Evolutionary conservation across 2,113 vertebrate genomes (phyloP), one percentile per base, ranked within the genome.

Genomic region (Acanthochromis polyacanthus): DNA sequence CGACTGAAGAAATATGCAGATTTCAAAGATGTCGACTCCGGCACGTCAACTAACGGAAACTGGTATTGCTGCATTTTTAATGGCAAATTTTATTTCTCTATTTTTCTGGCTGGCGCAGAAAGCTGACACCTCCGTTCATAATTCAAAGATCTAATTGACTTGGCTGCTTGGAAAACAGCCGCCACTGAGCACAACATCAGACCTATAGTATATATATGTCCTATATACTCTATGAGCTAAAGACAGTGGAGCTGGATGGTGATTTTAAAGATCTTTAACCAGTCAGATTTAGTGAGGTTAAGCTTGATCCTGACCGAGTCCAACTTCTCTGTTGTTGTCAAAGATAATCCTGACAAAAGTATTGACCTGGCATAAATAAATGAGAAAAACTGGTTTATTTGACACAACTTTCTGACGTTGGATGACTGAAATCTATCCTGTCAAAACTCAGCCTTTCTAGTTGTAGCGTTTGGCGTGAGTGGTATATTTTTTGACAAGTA

Each of bases 321-420:
- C 43, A 11, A 46, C 30, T 30, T 30, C 5, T 30, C 30, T 30
- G 30, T 30, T 30, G 30, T 30, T 30, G 30, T 30, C 12, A 46
- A 46, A 11, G 16, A 46, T 16, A 46, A 15, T 38, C 0, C 67
- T 50, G 2, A 36, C 48, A 59, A 50, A 38, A n/a, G 9, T n/a
- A 38, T 7, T 60, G 30, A 14, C 0, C 6, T 51, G 48, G 51
- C 30, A 61, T 30, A 2, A 51, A 50, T n/a, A n/a, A 28, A 52
- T 20, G 10, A 30, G 4, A 52, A 20, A 52, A 17, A 0, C 19
- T 9, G n/a, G 25, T 48, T 50, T 6, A 59, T 30, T 36, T 71
- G 40, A 48, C 66, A 69, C 16, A 43, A 56, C 66, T 32, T 55
- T 15, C 45, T 70, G 19, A 58, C 57, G 40, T 73, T 62, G 63